Evolutionary conservation across 2,888 invertebrate genomes (phyloP).

Genomic region (Pachymerium ferrugineum): DNA sequence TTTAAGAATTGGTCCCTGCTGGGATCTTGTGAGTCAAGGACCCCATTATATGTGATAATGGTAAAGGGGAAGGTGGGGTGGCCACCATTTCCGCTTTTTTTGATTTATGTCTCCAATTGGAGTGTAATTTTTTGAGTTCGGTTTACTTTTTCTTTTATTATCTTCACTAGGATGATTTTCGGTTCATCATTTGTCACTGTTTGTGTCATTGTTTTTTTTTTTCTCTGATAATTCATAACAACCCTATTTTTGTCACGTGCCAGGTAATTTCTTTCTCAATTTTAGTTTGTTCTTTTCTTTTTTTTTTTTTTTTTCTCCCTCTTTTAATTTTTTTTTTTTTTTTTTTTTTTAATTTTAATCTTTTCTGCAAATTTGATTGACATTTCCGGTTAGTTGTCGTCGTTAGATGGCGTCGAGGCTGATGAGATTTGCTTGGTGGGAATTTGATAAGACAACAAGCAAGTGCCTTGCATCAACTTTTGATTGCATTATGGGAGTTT

Average conservation of each 20-base stretch:
- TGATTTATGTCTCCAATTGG: slow-evolving; percentile 24
- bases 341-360: neutral
- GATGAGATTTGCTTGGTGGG: slow-evolving; percentile 19
- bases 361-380: slow-evolving; percentile 11
- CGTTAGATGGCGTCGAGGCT: slow-evolving; percentile 1
- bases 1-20: slow-evolving; percentile 25
- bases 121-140: slow-evolving; percentile 24
- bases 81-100: neutral
- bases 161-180: slow-evolving; percentile 14
- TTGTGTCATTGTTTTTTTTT: slow-evolving; percentile 1
- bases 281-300: neutral
- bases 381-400: slow-evolving; percentile 26
- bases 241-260: neutral
- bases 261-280: neutral
- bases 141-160: slow-evolving; percentile 11
- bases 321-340: neutral
- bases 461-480: slow-evolving; percentile 4
- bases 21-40: slow-evolving; percentile 10
- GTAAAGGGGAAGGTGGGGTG: neutral
- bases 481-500: slow-evolving; percentile 14
- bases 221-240: no score
- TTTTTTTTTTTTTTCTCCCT: neutral
- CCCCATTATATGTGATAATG: slow-evolving; percentile 27
- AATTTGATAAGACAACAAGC: slow-evolving; percentile 7
- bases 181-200: slow-evolving; percentile 14